Conservation (phyloP, 2,888 invertebrate species). For the Leucoptera coffeella region DNA sequence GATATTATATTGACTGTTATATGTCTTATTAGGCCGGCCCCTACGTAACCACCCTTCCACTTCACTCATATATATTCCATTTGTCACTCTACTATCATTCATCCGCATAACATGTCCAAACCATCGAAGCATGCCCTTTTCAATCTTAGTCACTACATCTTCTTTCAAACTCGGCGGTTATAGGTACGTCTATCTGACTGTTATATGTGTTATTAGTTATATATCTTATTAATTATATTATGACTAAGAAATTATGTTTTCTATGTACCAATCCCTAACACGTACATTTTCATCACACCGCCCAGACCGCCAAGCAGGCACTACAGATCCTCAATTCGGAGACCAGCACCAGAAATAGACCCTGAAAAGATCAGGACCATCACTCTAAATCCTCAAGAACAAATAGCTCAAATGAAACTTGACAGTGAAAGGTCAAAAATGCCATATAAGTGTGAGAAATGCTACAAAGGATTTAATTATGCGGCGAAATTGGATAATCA, state of each 20-base stretch:
- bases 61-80: no score
- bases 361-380: constrained; percentile 4
- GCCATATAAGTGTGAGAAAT: constrained; percentile 27
- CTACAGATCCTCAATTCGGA: constrained; percentile 1
- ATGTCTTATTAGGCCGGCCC: no score
- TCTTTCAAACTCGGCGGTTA: no score
- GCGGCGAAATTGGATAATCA: constrained; percentile 35
- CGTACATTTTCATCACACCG: not conserved
- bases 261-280: not conserved
- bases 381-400: constrained; percentile 4
- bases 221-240: constrained; percentile 11
- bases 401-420: constrained; percentile 1
- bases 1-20: no score
- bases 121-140: no score
- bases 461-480: constrained; percentile 36
- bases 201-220: no score
- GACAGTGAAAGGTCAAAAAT: constrained; percentile 13
- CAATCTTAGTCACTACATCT: no score
- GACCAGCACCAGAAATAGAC: constrained; percentile 4
- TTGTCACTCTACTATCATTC: no score
- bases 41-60: no score
- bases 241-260: not conserved
- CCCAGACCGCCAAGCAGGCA: no score
- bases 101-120: no score
- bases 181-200: no score